A percentile compares a stretch with the other conserved stretches of the same genome.
phyloP scores from a whole-genome alignment of 1,140 invertebrate species.

The Brachionus sp. region DNA sequence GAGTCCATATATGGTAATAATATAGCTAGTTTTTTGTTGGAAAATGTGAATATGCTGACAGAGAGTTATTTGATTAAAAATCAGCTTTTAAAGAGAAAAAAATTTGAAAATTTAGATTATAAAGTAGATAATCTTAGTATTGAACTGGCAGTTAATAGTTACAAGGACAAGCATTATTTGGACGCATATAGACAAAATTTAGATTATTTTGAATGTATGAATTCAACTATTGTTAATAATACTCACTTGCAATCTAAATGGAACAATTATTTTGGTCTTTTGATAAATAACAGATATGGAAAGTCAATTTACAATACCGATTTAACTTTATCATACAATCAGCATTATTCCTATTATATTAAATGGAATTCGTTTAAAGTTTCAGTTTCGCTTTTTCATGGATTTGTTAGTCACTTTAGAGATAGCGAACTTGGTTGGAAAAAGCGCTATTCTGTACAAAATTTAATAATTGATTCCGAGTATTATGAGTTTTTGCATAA shows the following conservation, averaged over 20 bases:
- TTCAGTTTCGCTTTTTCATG: neutral
- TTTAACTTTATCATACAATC: neutral
- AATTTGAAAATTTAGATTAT: neutral
- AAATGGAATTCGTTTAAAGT: neutral
- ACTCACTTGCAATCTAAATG: neutral
- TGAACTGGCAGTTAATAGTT: neutral
- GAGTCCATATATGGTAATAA: neutral
- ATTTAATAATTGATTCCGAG: neutral
- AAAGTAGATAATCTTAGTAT: neutral
- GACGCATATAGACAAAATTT: neutral
- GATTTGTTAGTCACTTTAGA: neutral
- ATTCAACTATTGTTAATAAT: neutral
- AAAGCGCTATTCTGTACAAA: neutral
- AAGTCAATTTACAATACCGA: neutral
- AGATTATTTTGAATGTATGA: neutral
- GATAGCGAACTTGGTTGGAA: neutral
- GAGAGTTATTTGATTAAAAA: neutral
- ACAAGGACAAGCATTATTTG: neutral
- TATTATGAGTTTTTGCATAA: neutral
- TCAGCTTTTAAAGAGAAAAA: neutral
- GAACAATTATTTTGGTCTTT: neutral
- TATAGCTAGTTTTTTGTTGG: neutral
- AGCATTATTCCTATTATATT: neutral
- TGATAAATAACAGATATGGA: neutral
- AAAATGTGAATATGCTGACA: neutral